A percentile compares a stretch with the other conserved stretches of the same genome.
These are phyloP conservation scores for Aleadryas rufinucha DNA, from an alignment of 2,113 vertebrate species.

Conservation along the genomic window DNA sequence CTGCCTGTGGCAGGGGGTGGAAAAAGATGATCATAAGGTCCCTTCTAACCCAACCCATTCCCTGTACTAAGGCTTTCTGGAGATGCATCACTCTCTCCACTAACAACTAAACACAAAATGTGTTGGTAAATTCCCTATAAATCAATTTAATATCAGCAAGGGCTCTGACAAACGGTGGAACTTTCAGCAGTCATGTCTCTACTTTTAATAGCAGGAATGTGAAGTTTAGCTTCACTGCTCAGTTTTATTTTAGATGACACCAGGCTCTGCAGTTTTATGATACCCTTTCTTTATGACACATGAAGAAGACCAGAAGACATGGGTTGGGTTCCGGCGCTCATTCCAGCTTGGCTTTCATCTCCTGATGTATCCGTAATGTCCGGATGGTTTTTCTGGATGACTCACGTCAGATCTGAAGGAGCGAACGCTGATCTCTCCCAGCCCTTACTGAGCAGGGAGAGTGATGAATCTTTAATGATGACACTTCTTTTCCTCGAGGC, in stretches of 20 bases:
- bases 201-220: rapidly evolving
- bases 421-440: background rate
- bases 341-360: conserved; percentile 25
- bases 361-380: background rate
- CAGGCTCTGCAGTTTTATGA: background rate
- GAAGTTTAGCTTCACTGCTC: background rate
- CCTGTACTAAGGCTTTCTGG: background rate
- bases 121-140: background rate
- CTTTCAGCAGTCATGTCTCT: background rate
- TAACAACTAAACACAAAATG: background rate
- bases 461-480: conserved; percentile 3
- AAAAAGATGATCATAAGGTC: too few relatives aligned
- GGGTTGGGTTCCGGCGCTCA: background rate
- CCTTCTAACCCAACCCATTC: background rate
- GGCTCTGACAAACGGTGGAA: background rate
- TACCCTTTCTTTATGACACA: background rate
- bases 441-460: background rate
- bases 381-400: background rate
- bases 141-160: background rate
- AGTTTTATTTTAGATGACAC: background rate
- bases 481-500: background rate
- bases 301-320: background rate
- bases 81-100: background rate
- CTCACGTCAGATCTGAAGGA: conserved; percentile 32
- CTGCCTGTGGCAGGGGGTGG: background rate